A percentile compares a stretch with the other conserved stretches of the same genome.
phyloP scores from a whole-genome alignment of 2,113 vertebrate genomes.

The Heliornis fulica region DNA sequence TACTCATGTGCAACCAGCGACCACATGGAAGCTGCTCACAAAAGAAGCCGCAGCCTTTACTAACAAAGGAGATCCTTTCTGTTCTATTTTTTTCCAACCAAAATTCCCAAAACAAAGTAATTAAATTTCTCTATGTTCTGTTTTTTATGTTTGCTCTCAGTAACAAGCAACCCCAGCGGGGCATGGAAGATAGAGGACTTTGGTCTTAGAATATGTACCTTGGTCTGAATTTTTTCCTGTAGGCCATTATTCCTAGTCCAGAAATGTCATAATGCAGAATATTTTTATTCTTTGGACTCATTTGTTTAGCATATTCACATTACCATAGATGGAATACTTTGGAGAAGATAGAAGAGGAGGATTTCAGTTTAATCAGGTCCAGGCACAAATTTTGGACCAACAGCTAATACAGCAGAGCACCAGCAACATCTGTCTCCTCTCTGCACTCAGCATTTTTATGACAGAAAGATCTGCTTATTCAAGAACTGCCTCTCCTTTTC shows the following conservation, averaged over 20 bases:
- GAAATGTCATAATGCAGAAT: neutral
- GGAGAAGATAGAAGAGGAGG: neutral
- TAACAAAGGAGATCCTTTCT: neutral
- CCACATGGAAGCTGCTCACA: constrained; percentile 2
- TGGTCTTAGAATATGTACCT: neutral
- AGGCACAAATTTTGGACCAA: constrained; percentile 21
- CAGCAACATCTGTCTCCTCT: constrained; percentile 26
- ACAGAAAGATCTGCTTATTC: neutral
- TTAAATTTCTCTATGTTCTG: neutral
- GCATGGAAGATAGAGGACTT: neutral
- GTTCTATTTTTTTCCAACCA: constrained; percentile 6
- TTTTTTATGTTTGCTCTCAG: neutral
- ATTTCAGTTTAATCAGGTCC: constrained; percentile 43
- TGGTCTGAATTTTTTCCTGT: neutral
- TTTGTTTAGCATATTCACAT: neutral
- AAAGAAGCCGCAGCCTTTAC: neutral
- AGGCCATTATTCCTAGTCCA: neutral
- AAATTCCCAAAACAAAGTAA: neutral
- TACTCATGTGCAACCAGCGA: neutral
- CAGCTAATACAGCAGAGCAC: neutral
- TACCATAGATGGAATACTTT: constrained; percentile 43
- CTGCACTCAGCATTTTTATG: neutral
- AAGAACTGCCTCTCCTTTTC: neutral
- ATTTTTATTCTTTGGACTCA: neutral
- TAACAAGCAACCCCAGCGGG: neutral